A percentile compares a stretch with the other conserved stretches of the same genome.
phyloP scores from a whole-genome alignment of 1,140 invertebrate genomes.

The Samia ricini region DNA sequence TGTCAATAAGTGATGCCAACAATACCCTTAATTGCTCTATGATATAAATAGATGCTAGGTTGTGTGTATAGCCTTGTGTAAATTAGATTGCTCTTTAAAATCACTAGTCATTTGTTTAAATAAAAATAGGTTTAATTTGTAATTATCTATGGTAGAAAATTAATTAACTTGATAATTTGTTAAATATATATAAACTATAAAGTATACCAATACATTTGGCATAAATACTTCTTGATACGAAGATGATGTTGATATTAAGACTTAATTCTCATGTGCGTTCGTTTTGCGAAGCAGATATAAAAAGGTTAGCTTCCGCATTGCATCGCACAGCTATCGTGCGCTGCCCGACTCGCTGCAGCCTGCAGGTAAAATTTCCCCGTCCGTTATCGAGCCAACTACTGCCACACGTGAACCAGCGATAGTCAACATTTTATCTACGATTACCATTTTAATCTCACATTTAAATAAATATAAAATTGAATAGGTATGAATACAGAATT shows the following conservation, averaged over 20 bases:
- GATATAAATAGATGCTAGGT: no score
- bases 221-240: not conserved
- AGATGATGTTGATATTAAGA: not conserved
- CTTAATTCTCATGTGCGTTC: not conserved
- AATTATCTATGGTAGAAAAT: no score
- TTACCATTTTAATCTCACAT: not conserved
- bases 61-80: no score
- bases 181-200: no score
- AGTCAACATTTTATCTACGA: conserved; percentile 16
- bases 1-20: no score
- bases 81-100: no score
- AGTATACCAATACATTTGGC: no score
- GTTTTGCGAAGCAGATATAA: not conserved
- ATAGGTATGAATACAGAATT: not conserved
- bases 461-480: not conserved
- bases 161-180: no score
- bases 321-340: conserved; percentile 18
- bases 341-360: conserved; percentile 22
- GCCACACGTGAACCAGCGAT: conserved; percentile 26
- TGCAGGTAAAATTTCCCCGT: conserved; percentile 34
- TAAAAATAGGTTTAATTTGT: no score
- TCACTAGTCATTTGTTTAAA: no score
- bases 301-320: conserved; percentile 42
- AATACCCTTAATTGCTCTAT: no score
- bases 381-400: conserved; percentile 17